Base-by-base conservation (phyloP, 2,113 vertebrate species). In the Hippocampus abdominalis region DNA sequence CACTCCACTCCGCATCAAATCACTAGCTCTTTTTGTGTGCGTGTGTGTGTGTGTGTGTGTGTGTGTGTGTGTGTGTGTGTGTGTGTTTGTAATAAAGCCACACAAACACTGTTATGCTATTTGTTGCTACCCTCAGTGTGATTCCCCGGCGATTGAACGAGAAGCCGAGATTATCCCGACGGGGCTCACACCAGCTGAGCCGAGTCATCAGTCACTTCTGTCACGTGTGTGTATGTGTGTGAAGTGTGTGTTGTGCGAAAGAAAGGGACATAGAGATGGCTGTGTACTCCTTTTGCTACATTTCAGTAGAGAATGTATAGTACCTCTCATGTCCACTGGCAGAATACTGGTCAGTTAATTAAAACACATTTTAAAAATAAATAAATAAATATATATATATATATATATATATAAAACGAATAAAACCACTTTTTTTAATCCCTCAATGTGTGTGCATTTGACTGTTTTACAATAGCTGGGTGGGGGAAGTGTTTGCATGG, bases 131-230 rank as follows among this genome's bases (percentile, higher is more conserved):
- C 27, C 49, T 75, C 29, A 74, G 70, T 76, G 76, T 18, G 61
- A 74, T 69, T 78, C 85, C 78, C 68, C 15, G 12, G 74, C 80
- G 86, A 60, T 16, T 68, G 67, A 48, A 71, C 7, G 40, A 79
- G 78, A n/a, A 70, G 15, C 53, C 72, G 82, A 81, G 82, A 87
- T 87, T 84, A 86, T 85, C 70, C 73, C 1, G 21, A 71, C 63
- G 73, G 67, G 65, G 84, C 78, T 72, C 69, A 42, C 72, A 63
- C 82, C 76, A 78, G 64, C 75, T 80, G 66, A 85, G 75, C 71
- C 64, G 64, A 84, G 79, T 83, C 75, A 79, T 86, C 72, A 84
- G 71, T 86, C 79, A 84, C 73, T 49, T 73, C 64, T 69, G n/a
- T 44, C 0, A 71, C 7, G n/a, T 48, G 56, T 40, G 39, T 49